Evolutionary conservation across 2,797 vertebrate species (phyloP), one percentile per base, ranked within the genome.

Genomic region (Eospalax fontanierii): DNA sequence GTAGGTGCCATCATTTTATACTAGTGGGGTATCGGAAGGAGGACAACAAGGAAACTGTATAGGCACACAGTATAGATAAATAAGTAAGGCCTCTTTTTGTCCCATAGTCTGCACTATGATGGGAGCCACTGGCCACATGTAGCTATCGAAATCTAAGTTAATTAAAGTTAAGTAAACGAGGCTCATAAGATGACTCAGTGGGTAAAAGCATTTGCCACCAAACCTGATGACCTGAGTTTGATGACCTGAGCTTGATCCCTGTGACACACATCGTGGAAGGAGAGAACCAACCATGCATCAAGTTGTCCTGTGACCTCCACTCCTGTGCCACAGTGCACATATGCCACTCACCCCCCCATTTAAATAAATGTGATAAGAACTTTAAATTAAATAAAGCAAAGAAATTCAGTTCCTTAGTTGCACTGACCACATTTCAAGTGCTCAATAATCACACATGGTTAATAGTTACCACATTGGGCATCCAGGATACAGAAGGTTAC

Each of bases 301-400:
- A 54, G 22, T 54, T 85, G 46, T 28, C 4, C 38, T 57, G 21
- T 85, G 46, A 57, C 4, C 50, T 54, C 50, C 50, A 54, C 50
- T 54, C 50, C 50, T 54, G 14, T 54, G 50, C 12, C 50, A 54
- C 14, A 12, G 14, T 54, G 50, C 50, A 54, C 50, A 15, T 54
- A 12, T 9, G 50, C 14, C 50, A 54, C 50, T 12, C 8, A 10
- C 50, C 50, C 50, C 12, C 14, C 50, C 2, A 54, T 9, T 54
- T 71, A 85, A 57, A 71, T 38, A 85, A 35, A 35, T 28, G 46
- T 38, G 57, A 85, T 21, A 54, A 70, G 24, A 70, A 86, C 74
- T 61, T 86, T 75, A 93, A 89, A 65, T 94, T 61, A 82, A 87
- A 73, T 91, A 79, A 89, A 89, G 68, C 24, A 68, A 71, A 68